Percentiles rank a stretch among this genome's conserved stretches.
These are phyloP conservation scores for Scolanthus callimorphus DNA, from an alignment of 92 coral and sea anemone species.

Conservation along the genomic window DNA sequence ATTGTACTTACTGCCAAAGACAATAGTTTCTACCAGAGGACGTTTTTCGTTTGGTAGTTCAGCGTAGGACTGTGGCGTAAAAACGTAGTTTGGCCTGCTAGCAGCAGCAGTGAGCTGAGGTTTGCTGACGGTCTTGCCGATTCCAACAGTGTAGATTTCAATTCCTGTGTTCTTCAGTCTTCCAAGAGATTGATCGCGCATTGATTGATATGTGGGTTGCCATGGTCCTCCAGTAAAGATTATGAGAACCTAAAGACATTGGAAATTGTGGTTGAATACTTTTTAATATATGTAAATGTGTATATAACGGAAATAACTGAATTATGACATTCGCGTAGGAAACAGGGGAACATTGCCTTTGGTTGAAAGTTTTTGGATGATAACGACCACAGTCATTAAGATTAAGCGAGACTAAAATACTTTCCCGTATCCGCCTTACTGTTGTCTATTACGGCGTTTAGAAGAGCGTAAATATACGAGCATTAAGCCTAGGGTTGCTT, in stretches of 20 bases:
- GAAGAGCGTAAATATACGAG: too few species aligned
- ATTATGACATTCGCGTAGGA: too few species aligned
- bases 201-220: background rate
- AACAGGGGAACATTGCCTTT: too few species aligned
- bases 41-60: background rate
- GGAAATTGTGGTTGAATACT: too few species aligned
- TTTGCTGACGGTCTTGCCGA: conserved; percentile 19
- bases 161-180: background rate
- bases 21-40: conserved; percentile 6
- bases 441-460: too few species aligned
- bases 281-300: too few species aligned
- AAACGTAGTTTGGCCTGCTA: conserved; percentile 13
- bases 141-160: conserved; percentile 28
- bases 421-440: too few species aligned
- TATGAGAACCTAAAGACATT: conserved; percentile 1
- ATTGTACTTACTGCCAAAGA: conserved; percentile 9
- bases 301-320: too few species aligned
- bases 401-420: too few species aligned
- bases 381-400: too few species aligned
- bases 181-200: background rate
- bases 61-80: conserved; percentile 2
- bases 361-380: too few species aligned
- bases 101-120: conserved; percentile 30
- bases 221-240: conserved; percentile 5
- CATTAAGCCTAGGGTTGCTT: too few species aligned